Evolutionary conservation across 2,888 invertebrate species (phyloP).

Genomic region (Harmothoe impar): DNA sequence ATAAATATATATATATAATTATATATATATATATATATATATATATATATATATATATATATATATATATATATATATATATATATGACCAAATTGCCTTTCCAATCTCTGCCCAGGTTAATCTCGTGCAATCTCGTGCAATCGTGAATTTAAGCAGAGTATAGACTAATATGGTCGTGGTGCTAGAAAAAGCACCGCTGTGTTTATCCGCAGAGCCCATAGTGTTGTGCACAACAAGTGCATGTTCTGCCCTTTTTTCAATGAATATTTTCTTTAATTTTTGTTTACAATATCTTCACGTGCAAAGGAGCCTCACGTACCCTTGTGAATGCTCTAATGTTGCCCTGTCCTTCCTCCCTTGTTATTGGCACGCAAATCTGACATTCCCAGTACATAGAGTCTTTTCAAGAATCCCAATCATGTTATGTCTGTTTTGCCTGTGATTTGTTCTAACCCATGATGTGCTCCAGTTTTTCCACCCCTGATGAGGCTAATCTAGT

Average conservation of each 20-base stretch:
- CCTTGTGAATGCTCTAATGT: not conserved
- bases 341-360: not conserved
- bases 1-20: too few species aligned
- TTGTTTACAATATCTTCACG: not conserved
- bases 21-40: too few species aligned
- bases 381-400: not conserved
- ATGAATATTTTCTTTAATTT: not conserved
- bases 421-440: slow-evolving; percentile 32
- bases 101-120: too few species aligned
- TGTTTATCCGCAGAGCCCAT: slow-evolving; percentile 20
- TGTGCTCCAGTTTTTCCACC: not conserved
- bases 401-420: slow-evolving; percentile 17
- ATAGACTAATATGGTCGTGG: too few species aligned
- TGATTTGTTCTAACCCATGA: not conserved
- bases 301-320: not conserved
- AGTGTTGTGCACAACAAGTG: slow-evolving; percentile 26
- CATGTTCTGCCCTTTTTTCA: not conserved
- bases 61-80: too few species aligned
- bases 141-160: too few species aligned
- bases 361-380: not conserved
- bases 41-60: too few species aligned
- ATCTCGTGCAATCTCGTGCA: too few species aligned
- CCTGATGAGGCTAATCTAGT: slow-evolving; percentile 33
- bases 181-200: not conserved
- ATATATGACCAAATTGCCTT: too few species aligned